These are phyloP conservation scores for Eretmocerus hayati DNA, from an alignment of 2,888 invertebrate species.

Conservation along the genomic window DNA sequence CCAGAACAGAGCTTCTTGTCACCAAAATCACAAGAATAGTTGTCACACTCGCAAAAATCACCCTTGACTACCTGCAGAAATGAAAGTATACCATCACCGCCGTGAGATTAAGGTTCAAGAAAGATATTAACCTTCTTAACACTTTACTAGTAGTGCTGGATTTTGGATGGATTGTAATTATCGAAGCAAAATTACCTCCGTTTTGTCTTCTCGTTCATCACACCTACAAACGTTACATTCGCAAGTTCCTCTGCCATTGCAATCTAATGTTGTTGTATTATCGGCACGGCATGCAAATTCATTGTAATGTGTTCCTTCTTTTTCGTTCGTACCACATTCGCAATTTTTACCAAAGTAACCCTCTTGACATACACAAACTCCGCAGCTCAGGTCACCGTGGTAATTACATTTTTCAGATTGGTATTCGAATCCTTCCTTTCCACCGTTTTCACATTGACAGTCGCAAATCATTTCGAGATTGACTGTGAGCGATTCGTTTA, in stretches of 20 bases:
- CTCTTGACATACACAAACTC: slow-evolving; percentile 79
- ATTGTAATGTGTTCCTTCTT: slow-evolving; percentile 21
- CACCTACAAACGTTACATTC: slow-evolving; percentile 78
- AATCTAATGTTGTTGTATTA: slow-evolving; percentile 60
- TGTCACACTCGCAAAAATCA: slow-evolving; percentile 82
- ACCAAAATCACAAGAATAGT: slow-evolving; percentile 87
- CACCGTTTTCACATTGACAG: slow-evolving; percentile 79
- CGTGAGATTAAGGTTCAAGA: no score
- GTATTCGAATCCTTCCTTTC: slow-evolving; percentile 50
- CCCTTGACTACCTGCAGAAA: slow-evolving; percentile 36
- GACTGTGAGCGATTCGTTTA: slow-evolving; percentile 81
- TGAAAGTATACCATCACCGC: no score
- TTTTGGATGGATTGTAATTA: not conserved
- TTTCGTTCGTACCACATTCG: slow-evolving; percentile 59
- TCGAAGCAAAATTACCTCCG: slow-evolving; percentile 27
- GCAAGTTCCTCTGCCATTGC: slow-evolving; percentile 73
- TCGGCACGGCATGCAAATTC: slow-evolving; percentile 59
- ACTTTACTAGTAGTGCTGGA: no score
- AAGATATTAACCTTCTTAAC: no score
- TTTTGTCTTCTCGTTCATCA: slow-evolving; percentile 46
- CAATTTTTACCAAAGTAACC: slow-evolving; percentile 79
- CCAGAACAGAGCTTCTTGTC: slow-evolving; percentile 73
- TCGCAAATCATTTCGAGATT: slow-evolving; percentile 91
- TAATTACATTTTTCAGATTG: slow-evolving; percentile 64
- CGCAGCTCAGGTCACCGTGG: slow-evolving; percentile 80